phyloP scores from a whole-genome alignment of 2,888 invertebrate species.

The Dorcus hopei region DNA sequence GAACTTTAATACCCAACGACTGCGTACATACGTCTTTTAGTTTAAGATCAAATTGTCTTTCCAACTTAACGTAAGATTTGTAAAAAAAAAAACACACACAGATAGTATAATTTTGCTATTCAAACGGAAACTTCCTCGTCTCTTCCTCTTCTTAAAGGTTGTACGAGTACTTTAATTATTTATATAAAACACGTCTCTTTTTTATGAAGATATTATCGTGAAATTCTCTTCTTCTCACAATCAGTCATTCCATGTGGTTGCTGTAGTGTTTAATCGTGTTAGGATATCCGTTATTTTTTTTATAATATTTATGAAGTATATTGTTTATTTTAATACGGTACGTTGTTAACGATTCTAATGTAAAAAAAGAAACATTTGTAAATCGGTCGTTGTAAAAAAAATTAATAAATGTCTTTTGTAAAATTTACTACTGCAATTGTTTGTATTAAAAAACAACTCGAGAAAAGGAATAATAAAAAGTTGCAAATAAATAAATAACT shows the following conservation, averaged over 20 bases:
- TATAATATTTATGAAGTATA: constrained; percentile 2
- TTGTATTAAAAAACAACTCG: neutral
- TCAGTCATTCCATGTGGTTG: too few species aligned
- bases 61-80: neutral
- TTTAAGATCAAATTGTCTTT: constrained; percentile 17
- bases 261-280: too few species aligned
- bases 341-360: neutral
- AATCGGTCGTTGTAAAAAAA: neutral
- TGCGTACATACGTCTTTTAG: constrained; percentile 5
- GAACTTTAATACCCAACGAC: constrained; percentile 67
- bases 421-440: neutral
- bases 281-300: neutral
- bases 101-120: too few species aligned
- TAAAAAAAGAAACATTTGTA: constrained; percentile 10
- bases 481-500: too few species aligned
- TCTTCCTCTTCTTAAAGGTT: neutral
- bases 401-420: neutral
- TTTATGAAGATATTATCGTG: neutral
- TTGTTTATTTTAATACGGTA: too few species aligned
- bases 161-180: neutral
- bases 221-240: neutral
- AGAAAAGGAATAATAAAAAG: too few species aligned
- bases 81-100: constrained; percentile 1
- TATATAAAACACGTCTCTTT: neutral
- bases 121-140: too few species aligned